These are phyloP conservation scores for Calyptomena viridis DNA, from an alignment of 2,113 vertebrate species.

Conservation along the genomic window DNA sequence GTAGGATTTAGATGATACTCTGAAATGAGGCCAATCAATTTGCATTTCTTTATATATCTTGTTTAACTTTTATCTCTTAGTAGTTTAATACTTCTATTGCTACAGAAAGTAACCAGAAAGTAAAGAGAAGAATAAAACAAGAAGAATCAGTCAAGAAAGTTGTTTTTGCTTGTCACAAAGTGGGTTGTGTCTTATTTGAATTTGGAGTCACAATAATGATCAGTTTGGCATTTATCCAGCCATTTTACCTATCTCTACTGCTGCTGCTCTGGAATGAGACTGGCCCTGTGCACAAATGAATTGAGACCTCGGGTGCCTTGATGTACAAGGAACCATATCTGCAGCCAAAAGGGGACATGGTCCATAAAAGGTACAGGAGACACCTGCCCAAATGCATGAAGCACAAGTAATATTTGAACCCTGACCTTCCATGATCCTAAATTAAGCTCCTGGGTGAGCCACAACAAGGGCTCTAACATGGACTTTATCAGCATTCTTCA, in stretches of 20 bases:
- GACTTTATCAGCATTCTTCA: slow-evolving; percentile 11
- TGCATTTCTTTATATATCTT: not conserved
- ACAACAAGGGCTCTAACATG: not conserved
- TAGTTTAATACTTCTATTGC: not conserved
- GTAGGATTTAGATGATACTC: not conserved
- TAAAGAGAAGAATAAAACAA: not conserved
- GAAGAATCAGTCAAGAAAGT: not conserved
- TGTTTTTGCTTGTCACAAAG: not conserved
- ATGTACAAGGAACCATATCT: not conserved
- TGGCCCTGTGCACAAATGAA: not conserved
- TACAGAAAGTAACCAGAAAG: not conserved
- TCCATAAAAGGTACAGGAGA: not conserved
- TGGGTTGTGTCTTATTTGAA: not conserved
- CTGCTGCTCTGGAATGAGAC: not conserved
- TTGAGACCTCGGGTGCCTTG: not conserved
- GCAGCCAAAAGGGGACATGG: not conserved
- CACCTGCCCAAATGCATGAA: not conserved
- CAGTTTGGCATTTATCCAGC: not conserved
- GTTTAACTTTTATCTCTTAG: not conserved
- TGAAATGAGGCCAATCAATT: not conserved
- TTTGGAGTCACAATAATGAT: not conserved
- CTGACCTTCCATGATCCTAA: not conserved
- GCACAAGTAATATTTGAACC: not conserved
- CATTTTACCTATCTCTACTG: not conserved
- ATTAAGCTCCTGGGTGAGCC: not conserved